phyloP scores from a whole-genome alignment of 2,797 vertebrate genomes.

The Semaprochilodus insignis region DNA sequence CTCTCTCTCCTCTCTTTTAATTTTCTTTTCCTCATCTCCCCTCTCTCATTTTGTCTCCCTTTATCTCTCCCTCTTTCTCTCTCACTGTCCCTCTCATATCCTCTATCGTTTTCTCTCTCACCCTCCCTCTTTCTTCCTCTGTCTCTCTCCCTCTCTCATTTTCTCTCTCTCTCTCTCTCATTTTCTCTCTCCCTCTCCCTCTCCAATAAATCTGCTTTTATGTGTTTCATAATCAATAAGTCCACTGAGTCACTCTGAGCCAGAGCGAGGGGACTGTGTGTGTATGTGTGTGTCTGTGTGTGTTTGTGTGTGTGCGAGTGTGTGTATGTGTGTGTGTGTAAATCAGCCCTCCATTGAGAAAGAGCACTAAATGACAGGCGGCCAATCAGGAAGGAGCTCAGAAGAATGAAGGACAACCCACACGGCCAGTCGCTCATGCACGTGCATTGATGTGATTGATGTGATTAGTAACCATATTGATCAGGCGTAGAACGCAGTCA shows the following conservation, averaged over 20 bases:
- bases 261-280: slow-evolving; percentile 28
- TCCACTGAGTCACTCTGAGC: slow-evolving; percentile 42
- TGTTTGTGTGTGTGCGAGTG: no score
- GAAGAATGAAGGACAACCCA: slow-evolving; percentile 58
- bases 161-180: neutral
- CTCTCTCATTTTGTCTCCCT: no score
- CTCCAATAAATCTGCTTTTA: slow-evolving; percentile 50
- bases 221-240: slow-evolving; percentile 58
- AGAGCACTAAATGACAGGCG: slow-evolving; percentile 68
- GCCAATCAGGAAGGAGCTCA: slow-evolving; percentile 67
- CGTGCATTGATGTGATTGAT: neutral
- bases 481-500: no score
- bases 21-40: neutral
- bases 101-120: neutral
- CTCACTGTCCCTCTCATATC: no score
- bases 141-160: neutral
- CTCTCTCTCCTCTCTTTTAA: neutral
- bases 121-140: neutral
- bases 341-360: slow-evolving; percentile 76
- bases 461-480: neutral
- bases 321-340: slow-evolving; percentile 7
- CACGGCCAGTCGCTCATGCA: slow-evolving; percentile 15
- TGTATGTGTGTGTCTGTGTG: slow-evolving; percentile 20
- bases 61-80: no score
- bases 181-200: neutral